Base-by-base conservation (phyloP, 2,888 invertebrate species). In the Invenusta paracnida region DNA sequence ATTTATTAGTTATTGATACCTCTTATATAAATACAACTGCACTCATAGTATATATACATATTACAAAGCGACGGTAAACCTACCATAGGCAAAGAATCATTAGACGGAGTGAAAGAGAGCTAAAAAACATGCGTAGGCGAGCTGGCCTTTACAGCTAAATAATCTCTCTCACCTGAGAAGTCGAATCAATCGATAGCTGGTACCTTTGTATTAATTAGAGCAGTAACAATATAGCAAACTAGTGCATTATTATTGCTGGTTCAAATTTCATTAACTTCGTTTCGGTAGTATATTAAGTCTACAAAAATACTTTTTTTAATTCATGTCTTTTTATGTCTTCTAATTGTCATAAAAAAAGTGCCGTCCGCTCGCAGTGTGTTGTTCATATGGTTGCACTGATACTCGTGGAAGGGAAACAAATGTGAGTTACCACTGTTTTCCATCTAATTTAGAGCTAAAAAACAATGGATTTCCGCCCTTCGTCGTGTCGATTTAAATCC, bases 401-500 rank as follows among this genome's bases (percentile, higher is more conserved):
- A 30, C 82, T n/a, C 82, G 82, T 30, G 82, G 82, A 30, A 82
- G 31, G 23, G 82, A 82, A 13, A 30, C 29, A 23, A 11, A 30
- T 30, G 82, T 82, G 30, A 25, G 25, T 30, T 82, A 30, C 27
- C 82, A 82, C 82, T 23, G 30, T 29, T 82, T 82, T 23, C 82
- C 82, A 27, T 30, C 29, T 29, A 82, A 28, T 82, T 30, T 82
- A 30, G 28, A 82, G 29, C 30, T 82, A 29, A 27, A 30, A 30
- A 82, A 30, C 29, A 82, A 82, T 82, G 82, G 82, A 82, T 82
- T 30, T 30, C 82, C n/a, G 82, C 82, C 2, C 11, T 82, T 30
- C 30, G 82, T 17, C 82, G 82, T 29, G 29, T n/a, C 27, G 30
- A 82, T 29, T 82, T 82, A 11, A 29, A 30, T 82, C 82, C 82